Base-by-base conservation (phyloP, 2,888 invertebrate genomes). In the Metopia argyrocephala region DNA sequence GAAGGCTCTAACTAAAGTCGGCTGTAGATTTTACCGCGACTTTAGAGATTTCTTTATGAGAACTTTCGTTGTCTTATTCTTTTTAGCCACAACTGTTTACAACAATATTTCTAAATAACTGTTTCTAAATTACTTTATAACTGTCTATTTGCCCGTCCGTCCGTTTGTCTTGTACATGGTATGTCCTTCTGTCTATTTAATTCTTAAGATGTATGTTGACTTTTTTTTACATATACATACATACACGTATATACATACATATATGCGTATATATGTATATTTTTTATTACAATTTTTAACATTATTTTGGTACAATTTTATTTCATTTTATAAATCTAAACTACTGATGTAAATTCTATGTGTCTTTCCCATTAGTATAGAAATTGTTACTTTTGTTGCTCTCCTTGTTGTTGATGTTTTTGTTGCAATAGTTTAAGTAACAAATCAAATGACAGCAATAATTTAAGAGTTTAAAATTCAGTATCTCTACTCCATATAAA, bases 401-500 rank as follows among this genome's bases (percentile, higher is more conserved):
- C 20, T 46, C 31, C 31, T 6, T 5, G 6, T 50, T 27, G 69
- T 70, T 59, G 70, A 50, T 27, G 7, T 20, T 4, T 20, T 2
- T 56, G 18, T 5, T 27, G 31, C 38, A 73, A 76, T 52, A 61
- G 65, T 59, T 64, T 69, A 27, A 57, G 20, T 56, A 64, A 54
- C 69, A 74, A 78, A 78, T 81, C 78, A 78, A 81, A 78, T 74
- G 78, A 78, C 81, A 81, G 78, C 74, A 74, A 75, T 81, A 81
- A 78, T 70, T 78, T 78, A 66, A 70, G 50, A 74, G 78, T 23
- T 23, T 38, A 31, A 7, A 31, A 31, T 31, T 31, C 38, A 38
- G 12, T 12, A 38, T 38, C 38, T 38, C 12, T 38, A 38, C 38
- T 3, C 12, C 9, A 38, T 38, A 15, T n/a, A n/a, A n/a, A n/a